Conservation (phyloP, 2,113 vertebrate genomes). For the Bombycilla garrulus region DNA sequence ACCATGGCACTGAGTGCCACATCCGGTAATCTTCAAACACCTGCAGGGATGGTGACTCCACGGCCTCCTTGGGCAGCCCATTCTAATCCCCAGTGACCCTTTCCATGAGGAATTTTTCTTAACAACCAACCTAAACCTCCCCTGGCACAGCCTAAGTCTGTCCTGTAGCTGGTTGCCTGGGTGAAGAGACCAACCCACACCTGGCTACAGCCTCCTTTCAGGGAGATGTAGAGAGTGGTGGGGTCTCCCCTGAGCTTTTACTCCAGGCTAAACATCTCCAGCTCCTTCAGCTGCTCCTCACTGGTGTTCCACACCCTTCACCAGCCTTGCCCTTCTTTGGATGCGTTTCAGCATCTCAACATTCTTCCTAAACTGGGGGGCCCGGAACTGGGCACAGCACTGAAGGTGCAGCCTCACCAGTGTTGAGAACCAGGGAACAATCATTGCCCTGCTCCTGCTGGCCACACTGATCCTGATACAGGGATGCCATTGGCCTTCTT, state of each 20-base stretch:
- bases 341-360: neutral
- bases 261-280: neutral
- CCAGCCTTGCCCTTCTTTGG: neutral
- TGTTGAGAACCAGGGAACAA: neutral
- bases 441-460: neutral
- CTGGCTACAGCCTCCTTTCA: neutral
- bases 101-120: neutral
- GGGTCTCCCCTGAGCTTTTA: neutral
- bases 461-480: neutral
- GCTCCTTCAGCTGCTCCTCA: neutral
- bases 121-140: too few relatives aligned
- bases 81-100: neutral
- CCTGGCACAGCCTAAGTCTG: neutral
- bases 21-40: neutral
- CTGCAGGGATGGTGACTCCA: neutral
- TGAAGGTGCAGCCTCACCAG: neutral
- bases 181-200: neutral
- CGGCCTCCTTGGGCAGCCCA: too few relatives aligned
- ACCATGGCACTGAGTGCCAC: neutral
- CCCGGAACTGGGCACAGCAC: neutral
- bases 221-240: neutral
- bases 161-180: neutral
- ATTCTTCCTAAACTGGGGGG: neutral
- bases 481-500: neutral
- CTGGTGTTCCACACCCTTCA: neutral